Conservation (phyloP, 2,797 vertebrate species). For the Amniataba percoides region DNA sequence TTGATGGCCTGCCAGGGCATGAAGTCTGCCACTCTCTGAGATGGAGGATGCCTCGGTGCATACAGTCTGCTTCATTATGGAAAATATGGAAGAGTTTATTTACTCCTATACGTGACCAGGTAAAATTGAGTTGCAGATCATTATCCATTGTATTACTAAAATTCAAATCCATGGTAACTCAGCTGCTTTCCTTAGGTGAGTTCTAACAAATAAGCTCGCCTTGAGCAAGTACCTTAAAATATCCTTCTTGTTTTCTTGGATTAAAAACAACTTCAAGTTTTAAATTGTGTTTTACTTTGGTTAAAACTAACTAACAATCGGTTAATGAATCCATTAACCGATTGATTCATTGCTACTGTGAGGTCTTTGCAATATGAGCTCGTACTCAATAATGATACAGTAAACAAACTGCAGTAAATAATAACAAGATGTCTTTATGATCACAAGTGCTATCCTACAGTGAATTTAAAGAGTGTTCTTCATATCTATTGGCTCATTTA, state of each 20-base stretch:
- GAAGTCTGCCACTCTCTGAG: conserved; percentile 58
- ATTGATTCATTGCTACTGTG: background rate
- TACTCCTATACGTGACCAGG: conserved; percentile 51
- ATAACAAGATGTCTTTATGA: conserved; percentile 14
- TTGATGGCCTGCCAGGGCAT: conserved; percentile 65
- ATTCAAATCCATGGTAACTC: conserved; percentile 30
- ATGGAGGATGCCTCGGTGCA: conserved; percentile 52
- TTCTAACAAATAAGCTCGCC: conserved; percentile 1
- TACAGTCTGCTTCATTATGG: conserved; percentile 65
- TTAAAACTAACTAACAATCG: background rate
- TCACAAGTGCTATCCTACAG: background rate
- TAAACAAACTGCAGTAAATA: background rate
- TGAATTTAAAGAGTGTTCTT: background rate
- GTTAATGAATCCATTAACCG: conserved; percentile 6
- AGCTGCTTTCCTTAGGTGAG: background rate
- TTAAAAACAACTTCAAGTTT: background rate
- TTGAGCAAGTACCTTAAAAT: no score
- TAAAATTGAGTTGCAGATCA: conserved; percentile 31
- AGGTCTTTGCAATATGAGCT: background rate
- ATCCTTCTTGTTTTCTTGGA: background rate
- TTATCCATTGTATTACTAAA: conserved; percentile 25
- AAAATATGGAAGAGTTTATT: conserved; percentile 71
- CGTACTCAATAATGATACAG: background rate
- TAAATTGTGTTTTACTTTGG: background rate
- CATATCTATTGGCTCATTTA: conserved; percentile 19